These are phyloP conservation scores for Andrena camellia DNA, from an alignment of 2,888 invertebrate genomes.

Conservation along the genomic window DNA sequence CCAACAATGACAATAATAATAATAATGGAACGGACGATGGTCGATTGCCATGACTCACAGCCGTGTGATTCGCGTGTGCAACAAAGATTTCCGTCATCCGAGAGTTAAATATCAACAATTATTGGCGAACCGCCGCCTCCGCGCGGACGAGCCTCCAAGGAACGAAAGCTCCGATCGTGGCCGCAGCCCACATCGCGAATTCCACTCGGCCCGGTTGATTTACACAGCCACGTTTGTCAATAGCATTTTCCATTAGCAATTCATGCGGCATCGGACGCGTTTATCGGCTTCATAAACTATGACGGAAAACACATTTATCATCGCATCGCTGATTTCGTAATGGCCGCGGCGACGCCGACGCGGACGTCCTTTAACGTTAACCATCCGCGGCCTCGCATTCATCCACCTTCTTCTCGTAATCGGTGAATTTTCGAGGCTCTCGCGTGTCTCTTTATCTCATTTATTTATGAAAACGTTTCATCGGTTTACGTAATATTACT, in stretches of 20 bases:
- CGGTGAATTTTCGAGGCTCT: neutral
- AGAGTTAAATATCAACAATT: conserved; percentile 49
- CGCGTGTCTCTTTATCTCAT: neutral
- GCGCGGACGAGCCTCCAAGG: conserved; percentile 41
- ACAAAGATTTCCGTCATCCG: conserved; percentile 23
- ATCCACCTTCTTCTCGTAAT: neutral
- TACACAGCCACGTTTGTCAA: conserved; percentile 68
- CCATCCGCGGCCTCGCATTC: conserved; percentile 6
- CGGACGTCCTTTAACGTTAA: conserved; percentile 38
- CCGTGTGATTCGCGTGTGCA: conserved; percentile 36
- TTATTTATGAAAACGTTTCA: neutral
- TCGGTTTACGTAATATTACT: neutral
- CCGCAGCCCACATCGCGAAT: conserved; percentile 61
- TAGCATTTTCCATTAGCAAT: conserved; percentile 76
- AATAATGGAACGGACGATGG: neutral
- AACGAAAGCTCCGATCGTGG: conserved; percentile 43
- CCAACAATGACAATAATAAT: too few relatives aligned
- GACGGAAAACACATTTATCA: conserved; percentile 74
- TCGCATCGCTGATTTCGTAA: conserved; percentile 76
- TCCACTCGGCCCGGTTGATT: conserved; percentile 59
- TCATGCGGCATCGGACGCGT: conserved; percentile 76
- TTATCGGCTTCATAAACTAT: conserved; percentile 78
- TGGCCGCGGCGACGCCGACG: conserved; percentile 56
- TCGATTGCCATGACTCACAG: conserved; percentile 15
- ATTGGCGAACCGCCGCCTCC: conserved; percentile 47